Evolutionary conservation across 1,140 invertebrate genomes (phyloP), one percentile per base, ranked within the genome.

Genomic region (Bilobella aurantiaca): DNA sequence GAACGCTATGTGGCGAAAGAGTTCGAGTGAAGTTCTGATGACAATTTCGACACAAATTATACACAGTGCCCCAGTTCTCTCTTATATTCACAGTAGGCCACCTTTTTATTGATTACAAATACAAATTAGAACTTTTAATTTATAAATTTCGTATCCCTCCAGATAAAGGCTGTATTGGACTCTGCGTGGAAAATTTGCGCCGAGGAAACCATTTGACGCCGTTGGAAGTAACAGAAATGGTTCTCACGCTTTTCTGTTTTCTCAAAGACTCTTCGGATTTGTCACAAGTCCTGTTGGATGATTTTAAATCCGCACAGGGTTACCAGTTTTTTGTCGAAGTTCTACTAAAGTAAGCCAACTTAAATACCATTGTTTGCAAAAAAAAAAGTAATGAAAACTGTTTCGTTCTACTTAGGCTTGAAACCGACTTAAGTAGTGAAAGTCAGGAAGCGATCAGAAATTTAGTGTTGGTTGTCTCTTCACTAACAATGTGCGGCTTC

Each of bases 181-280:
- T 93, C 59, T 98, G 95, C 79, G 87, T 98, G 73, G 93, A 98
- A 77, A 98, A 98, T 80, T 94, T 98, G 90, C 88, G 95, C 81
- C 84, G 89, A 75, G 68, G 64, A 57, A 27, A 42, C 77, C 28
- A 66, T 30, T 79, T 96, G 73, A 89, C 89, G 68, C 92, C 92
- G n/a, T 80, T 96, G 73, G 94, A 98, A 80, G 86, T 96, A 68
- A 91, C 96, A 16, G 93, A 98, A 80, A 97, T 98, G 93, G 95
- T 98, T 81, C 91, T 96, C 32, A 94, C 93, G 16, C 87, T 98
- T 31, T 96, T 98, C 80, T 97, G 94, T 81, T 96, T 98, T 78
- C 82, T 98, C 58, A 97, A 97, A 81, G 94, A 98, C 77, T 98
- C 94, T n/a, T 93, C 93, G 79, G 93, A 96, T 78, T 88, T 96